Evolutionary conservation across 2,797 vertebrate genomes (phyloP).

Genomic region (Danio tinwini): DNA sequence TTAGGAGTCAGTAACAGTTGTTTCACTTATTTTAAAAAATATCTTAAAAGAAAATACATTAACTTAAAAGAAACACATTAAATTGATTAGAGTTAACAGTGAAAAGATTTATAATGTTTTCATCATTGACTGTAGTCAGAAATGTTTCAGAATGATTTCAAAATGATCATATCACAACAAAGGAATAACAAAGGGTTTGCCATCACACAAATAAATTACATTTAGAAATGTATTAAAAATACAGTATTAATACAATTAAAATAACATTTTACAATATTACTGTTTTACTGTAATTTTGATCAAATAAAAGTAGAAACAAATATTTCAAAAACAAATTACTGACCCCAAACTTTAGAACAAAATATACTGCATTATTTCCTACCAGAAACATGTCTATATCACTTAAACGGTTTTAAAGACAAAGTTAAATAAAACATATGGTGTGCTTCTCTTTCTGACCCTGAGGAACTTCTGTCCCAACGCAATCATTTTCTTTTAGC

Average conservation of each 20-base stretch:
- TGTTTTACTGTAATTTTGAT: neutral
- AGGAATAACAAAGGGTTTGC: neutral
- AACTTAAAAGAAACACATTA: no score
- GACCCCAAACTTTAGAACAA: neutral
- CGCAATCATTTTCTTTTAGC: conserved; percentile 46
- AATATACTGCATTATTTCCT: neutral
- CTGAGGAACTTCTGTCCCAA: conserved; percentile 36
- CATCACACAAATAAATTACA: no score
- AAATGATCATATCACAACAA: neutral
- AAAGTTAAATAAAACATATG: conserved; percentile 19
- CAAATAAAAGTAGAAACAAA: neutral
- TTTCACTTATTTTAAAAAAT: no score
- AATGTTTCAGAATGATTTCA: neutral
- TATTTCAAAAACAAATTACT: neutral
- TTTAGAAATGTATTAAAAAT: neutral
- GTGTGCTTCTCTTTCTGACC: conserved; percentile 32
- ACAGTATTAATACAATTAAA: neutral
- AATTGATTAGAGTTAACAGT: neutral
- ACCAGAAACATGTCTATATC: neutral
- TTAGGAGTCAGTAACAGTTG: neutral
- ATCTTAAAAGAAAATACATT: no score
- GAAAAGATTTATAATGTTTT: neutral
- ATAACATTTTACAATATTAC: neutral
- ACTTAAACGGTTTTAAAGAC: neutral
- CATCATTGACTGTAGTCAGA: neutral